Base-by-base conservation (phyloP, 2,797 vertebrate species). In the Labroides dimidiatus region DNA sequence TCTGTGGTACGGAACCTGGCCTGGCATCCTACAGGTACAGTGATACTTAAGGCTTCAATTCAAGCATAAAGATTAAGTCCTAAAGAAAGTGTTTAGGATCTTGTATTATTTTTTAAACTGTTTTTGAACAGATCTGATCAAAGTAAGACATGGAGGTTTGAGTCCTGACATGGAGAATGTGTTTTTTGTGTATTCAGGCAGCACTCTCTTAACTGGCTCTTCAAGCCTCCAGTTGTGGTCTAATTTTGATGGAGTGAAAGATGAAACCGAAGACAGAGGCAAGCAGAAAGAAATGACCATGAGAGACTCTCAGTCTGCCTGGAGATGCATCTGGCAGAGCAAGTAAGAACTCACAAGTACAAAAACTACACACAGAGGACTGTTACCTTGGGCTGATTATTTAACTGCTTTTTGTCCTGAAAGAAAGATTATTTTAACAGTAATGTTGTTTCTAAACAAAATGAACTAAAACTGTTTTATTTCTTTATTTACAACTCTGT, bases 321-420 rank as follows among this genome's bases (percentile, higher is more conserved):
- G 97, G 97, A 95, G 77, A 41, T 96, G 97, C 82, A 94, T 97
- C 85, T 99, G 98, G 97, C 93, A 96, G 41, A 96, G 95, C 96
- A 98, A 95, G 98, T 99, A 96, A 95, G 96, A 74, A 58, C 39
- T 30, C 4, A 53, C 0, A 24, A 57, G 3, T 20, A 14, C 3
- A 59, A 41, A 60, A 43, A 63, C 4, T 43, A 19, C 13, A 53
- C n/a, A 33, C 51, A 15, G 27, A 23, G 15, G 14, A 27, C 21
- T 52, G 6, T 20, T 10, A 21, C n/a, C 30, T 67, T 23, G 19
- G 44, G 9, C 23, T 60, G 15, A 10, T 24, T 16, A 57, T 54
- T 23, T 48, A 54, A 16, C 59, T 37, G 17, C 9, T 24, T 24
- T 47, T 48, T 48, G 20, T 21, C 30, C 30, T 23, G 21, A 24